Conservation (phyloP, 2,888 invertebrate species). For the Caenorhabditis sp. region DNA sequence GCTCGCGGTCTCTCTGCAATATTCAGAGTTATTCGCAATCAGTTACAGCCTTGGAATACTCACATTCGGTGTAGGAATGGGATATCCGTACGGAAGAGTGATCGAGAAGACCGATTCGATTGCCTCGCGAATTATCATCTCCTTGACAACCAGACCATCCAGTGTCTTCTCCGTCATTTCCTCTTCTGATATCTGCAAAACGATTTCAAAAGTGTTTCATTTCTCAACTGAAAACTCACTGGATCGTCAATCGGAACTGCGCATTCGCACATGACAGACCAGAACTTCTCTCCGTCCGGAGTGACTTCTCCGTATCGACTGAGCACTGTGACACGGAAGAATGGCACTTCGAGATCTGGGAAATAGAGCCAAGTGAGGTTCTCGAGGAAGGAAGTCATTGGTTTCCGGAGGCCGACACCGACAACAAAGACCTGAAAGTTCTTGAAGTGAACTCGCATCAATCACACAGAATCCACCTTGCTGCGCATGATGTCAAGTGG, state of each 20-base stretch:
- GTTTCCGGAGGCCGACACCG: slow-evolving; percentile 80
- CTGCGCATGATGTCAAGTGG: slow-evolving; percentile 78
- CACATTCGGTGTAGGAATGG: slow-evolving; percentile 80
- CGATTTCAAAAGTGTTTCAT: neutral
- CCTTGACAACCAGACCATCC: slow-evolving; percentile 80
- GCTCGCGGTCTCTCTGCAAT: slow-evolving; percentile 78
- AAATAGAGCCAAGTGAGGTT: slow-evolving; percentile 82
- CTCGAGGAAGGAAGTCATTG: slow-evolving; percentile 79
- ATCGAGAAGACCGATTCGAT: slow-evolving; percentile 80
- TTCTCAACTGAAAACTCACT: slow-evolving; percentile 36
- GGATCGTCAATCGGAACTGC: slow-evolving; percentile 78
- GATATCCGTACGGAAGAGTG: slow-evolving; percentile 80
- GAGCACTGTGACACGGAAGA: slow-evolving; percentile 82
- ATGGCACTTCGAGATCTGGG: slow-evolving; percentile 81
- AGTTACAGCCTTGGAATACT: slow-evolving; percentile 4
- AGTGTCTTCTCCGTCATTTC: slow-evolving; percentile 78
- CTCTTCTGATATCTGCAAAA: slow-evolving; percentile 72
- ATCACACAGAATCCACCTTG: slow-evolving; percentile 30
- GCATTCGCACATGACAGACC: slow-evolving; percentile 83
- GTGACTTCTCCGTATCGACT: slow-evolving; percentile 82
- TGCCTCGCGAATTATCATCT: slow-evolving; percentile 79
- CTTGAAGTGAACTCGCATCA: no score
- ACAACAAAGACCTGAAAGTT: slow-evolving; percentile 77
- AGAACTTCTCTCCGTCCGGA: slow-evolving; percentile 80
- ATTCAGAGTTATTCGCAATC: neutral